phyloP scores from a whole-genome alignment of 2,888 invertebrate species.

The Stenolophus ochropezus region DNA sequence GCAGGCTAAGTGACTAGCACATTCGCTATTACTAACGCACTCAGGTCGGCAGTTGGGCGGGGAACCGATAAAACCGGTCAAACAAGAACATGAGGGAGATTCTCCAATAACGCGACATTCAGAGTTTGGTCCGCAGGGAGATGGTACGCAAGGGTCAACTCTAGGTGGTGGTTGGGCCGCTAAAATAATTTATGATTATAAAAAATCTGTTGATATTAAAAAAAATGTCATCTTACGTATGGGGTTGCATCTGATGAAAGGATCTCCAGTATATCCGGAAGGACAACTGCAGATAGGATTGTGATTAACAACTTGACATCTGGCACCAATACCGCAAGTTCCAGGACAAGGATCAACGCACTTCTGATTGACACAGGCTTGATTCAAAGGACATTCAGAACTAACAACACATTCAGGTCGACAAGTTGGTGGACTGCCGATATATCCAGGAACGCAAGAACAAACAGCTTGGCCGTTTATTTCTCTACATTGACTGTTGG shows the following conservation, averaged over 20 bases:
- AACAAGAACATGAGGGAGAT: conserved; percentile 79
- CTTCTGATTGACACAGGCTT: conserved; percentile 75
- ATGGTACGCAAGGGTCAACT: conserved; percentile 80
- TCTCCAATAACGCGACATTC: conserved; percentile 75
- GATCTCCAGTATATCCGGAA: conserved; percentile 75
- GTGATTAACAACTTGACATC: conserved; percentile 76
- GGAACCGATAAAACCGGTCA: conserved; percentile 77
- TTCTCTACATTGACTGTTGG: conserved; percentile 81
- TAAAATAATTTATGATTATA: conserved; percentile 1
- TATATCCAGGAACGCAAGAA: conserved; percentile 74
- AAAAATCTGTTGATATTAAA: not conserved
- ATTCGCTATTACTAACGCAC: conserved; percentile 84
- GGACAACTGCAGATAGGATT: conserved; percentile 78
- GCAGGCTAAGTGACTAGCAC: conserved; percentile 82
- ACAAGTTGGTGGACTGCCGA: conserved; percentile 74
- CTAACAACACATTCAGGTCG: conserved; percentile 75
- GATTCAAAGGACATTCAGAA: conserved; percentile 75
- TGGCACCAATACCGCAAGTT: conserved; percentile 76
- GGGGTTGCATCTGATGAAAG: conserved; percentile 70
- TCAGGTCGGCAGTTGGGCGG: conserved; percentile 85
- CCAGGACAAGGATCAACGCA: conserved; percentile 76
- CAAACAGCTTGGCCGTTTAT: conserved; percentile 77
- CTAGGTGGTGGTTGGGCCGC: conserved; percentile 63
- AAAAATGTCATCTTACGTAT: conserved; percentile 36
- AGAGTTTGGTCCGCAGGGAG: conserved; percentile 83